Conservation (phyloP, 2,888 invertebrate genomes). For the Epirrhoe tristata region DNA sequence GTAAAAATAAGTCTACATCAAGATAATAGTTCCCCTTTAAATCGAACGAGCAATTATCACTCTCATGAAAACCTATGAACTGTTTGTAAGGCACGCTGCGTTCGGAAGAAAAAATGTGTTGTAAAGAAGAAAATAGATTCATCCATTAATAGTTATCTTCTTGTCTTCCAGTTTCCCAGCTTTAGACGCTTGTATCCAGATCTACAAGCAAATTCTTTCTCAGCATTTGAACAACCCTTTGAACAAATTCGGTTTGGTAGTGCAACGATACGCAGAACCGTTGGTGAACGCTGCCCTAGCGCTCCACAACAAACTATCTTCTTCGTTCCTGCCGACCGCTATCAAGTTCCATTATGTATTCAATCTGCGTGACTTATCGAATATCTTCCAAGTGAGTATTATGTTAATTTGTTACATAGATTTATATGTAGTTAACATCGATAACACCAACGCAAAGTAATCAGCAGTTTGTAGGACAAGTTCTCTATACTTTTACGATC, state of each 20-base stretch:
- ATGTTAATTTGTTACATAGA: too few relatives aligned
- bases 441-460: too few relatives aligned
- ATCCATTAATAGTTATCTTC: background rate
- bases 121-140: background rate
- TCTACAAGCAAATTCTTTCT: constrained; percentile 92
- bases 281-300: constrained; percentile 90
- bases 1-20: too few relatives aligned
- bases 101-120: too few relatives aligned
- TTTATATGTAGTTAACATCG: too few relatives aligned
- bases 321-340: constrained; percentile 95
- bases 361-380: constrained; percentile 96
- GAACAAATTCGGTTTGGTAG: constrained; percentile 87
- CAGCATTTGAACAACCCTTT: constrained; percentile 89
- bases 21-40: too few relatives aligned
- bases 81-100: too few relatives aligned
- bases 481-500: too few relatives aligned
- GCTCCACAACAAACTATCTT: constrained; percentile 90
- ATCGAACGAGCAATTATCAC: too few relatives aligned
- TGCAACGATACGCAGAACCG: constrained; percentile 85
- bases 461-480: too few relatives aligned
- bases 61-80: too few relatives aligned
- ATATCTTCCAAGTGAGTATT: constrained; percentile 93
- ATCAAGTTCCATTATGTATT: constrained; percentile 98
- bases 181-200: constrained; percentile 91
- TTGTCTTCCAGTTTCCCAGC: constrained; percentile 90